Conservation (phyloP, 2,797 vertebrate species). For the Acestrorhynchus altus region DNA sequence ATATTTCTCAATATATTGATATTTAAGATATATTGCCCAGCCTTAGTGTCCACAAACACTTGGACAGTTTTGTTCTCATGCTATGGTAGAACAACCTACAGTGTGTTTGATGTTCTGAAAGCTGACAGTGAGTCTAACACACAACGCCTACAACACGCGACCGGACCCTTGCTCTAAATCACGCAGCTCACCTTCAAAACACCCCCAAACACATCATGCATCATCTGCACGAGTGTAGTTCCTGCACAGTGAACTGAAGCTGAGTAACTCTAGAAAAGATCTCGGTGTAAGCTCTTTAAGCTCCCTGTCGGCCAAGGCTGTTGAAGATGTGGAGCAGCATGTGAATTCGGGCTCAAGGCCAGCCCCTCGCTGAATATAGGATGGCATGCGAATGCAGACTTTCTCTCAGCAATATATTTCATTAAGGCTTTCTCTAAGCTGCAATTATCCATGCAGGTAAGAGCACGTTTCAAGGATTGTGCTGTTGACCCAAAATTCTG, state of each 20-base stretch:
- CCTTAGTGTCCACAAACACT: too few relatives aligned
- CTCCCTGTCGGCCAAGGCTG: slow-evolving; percentile 14
- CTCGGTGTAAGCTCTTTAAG: slow-evolving; percentile 8
- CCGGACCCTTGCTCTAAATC: background rate
- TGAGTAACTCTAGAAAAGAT: slow-evolving; percentile 16
- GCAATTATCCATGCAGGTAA: slow-evolving; percentile 55
- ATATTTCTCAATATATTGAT: too few relatives aligned
- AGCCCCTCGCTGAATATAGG: slow-evolving; percentile 31
- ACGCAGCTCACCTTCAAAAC: background rate
- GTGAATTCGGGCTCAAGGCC: background rate
- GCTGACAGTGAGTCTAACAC: background rate
- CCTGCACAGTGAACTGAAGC: background rate
- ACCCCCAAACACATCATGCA: background rate
- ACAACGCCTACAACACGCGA: background rate
- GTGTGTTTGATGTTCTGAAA: background rate
- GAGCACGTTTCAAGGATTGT: slow-evolving; percentile 38
- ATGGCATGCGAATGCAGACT: slow-evolving; percentile 39
- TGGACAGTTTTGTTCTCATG: background rate
- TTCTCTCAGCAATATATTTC: slow-evolving; percentile 35
- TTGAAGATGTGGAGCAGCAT: background rate
- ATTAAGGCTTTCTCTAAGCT: slow-evolving; percentile 43
- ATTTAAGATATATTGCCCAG: too few relatives aligned
- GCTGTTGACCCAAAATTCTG: slow-evolving; percentile 18
- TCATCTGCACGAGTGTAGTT: background rate
- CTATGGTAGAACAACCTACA: background rate